Base-by-base conservation (phyloP, 2,888 invertebrate genomes). In the Strigamia maritima region DNA sequence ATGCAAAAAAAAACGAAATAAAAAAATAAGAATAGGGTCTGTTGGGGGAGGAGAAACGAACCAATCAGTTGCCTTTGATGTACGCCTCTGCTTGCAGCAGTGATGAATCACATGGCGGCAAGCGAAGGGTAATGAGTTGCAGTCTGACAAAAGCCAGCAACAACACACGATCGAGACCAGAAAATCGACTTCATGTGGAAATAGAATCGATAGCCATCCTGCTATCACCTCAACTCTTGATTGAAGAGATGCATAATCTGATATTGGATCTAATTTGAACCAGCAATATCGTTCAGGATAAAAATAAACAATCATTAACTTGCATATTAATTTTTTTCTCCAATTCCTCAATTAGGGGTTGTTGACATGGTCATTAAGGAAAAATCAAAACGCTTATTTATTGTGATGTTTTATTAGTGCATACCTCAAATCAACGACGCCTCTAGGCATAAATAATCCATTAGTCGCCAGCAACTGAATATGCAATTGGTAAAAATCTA, bases 31-130 rank as follows among this genome's bases (percentile, higher is more conserved):
- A 24, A 19, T 24, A 24, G 60, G 60, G 60, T 24, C 60, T 60
- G 60, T 19, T 49, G 60, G 24, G 60, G 22, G 60, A 60, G 60
- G 60, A 19, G 28, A 75, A 35, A 12, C 38, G 75, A 75, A 28
- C 38, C 75, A 75, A 38, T 38, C 38, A 31, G 16, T 31, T 75
- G 75, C 75, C 38, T 75, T 75, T 75, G 75, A 75, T 75, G 75
- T 26, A 75, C 75, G 75, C 38, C 75, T 38, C 75, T 75, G 31
- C 31, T 75, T 75, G 31, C 75, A 60, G 75, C 75, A 75, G 38
- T 75, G 75, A 75, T 75, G 75, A 75, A 75, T 75, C 75, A 75
- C 75, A 35, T 16, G 75, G 31, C 75, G 38, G 75, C 31, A 75
- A 31, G 28, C 24, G 31, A 60, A 60, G 60, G 60, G 60, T 60